These are phyloP conservation scores for Ambastaia sidthimunki DNA, from an alignment of 2,797 vertebrate genomes.

Conservation along the genomic window DNA sequence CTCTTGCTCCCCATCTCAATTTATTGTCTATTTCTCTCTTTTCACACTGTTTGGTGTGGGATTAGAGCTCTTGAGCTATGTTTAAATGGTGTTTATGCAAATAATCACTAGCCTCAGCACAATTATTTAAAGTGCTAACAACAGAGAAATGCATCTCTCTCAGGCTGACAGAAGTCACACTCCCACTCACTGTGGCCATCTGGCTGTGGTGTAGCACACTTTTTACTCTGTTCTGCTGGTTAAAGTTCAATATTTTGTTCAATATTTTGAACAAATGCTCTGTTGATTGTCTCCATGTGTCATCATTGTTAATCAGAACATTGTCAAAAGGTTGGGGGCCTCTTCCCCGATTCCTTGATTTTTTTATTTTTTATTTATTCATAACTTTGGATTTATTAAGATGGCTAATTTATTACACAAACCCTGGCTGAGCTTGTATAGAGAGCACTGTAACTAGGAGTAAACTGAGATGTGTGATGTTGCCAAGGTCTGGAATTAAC, in stretches of 20 bases:
- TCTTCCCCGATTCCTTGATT: not conserved
- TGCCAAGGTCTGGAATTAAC: slow-evolving; percentile 1
- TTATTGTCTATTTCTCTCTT: slow-evolving; percentile 24
- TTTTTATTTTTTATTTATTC: not conserved
- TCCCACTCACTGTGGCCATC: slow-evolving; percentile 36
- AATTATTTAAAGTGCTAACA: slow-evolving; percentile 57
- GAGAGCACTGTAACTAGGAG: not conserved
- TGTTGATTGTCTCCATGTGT: not conserved
- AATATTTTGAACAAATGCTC: not conserved
- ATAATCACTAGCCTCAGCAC: slow-evolving; percentile 54
- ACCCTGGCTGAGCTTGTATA: not conserved
- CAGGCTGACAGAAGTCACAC: slow-evolving; percentile 44
- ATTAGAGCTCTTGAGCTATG: slow-evolving; percentile 52
- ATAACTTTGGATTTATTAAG: not conserved
- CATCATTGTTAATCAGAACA: not conserved
- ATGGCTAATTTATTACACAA: slow-evolving; percentile 22
- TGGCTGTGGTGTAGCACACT: slow-evolving; percentile 18
- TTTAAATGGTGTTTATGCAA: slow-evolving; percentile 57
- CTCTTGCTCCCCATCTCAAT: slow-evolving; percentile 19
- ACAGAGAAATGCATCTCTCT: slow-evolving; percentile 42
- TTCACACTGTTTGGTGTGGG: slow-evolving; percentile 43
- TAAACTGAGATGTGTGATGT: slow-evolving; percentile 10
- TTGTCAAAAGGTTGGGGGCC: not conserved
- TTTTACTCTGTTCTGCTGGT: slow-evolving; percentile 19
- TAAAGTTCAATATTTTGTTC: too few relatives aligned